A percentile compares a stretch with the other conserved stretches of the same genome.
Conservation (phyloP, 2,113 vertebrate species). For the Callipepla californica region DNA sequence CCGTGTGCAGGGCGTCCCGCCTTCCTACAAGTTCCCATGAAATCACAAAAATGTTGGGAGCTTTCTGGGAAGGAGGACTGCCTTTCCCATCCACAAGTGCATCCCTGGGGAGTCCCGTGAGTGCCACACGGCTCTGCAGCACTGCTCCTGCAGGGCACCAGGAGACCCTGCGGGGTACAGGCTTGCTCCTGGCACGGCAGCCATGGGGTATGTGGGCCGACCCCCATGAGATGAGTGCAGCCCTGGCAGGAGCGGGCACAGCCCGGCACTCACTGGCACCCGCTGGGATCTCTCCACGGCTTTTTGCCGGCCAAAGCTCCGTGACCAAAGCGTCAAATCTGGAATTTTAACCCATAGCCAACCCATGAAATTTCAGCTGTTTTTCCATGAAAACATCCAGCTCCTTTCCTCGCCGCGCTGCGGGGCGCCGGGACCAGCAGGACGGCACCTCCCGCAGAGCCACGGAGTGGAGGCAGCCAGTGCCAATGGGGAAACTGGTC, state of each 20-base stretch:
- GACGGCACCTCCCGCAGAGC: background rate
- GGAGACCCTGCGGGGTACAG: background rate
- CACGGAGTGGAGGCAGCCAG: background rate
- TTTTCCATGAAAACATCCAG: constrained; percentile 25
- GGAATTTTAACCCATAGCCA: constrained; percentile 72
- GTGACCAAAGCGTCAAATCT: constrained; percentile 62
- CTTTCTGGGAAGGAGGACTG: background rate
- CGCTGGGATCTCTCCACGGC: background rate
- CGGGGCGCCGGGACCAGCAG: fast-evolving
- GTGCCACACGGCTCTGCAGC: too few relatives aligned
- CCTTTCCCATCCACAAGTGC: background rate
- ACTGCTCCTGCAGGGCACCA: background rate
- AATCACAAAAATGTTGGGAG: constrained; percentile 45
- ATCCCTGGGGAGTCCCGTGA: too few relatives aligned
- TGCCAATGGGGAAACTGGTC: background rate
- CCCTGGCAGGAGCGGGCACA: background rate
- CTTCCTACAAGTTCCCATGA: constrained; percentile 50
- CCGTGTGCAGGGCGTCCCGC: background rate
- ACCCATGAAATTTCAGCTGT: constrained; percentile 63
- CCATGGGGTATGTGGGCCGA: fast-evolving
- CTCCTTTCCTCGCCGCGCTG: background rate
- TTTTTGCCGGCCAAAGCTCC: constrained; percentile 42
- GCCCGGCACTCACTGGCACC: fast-evolving
- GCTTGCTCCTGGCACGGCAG: background rate
- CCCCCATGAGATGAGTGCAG: fast-evolving